phyloP scores from a whole-genome alignment of 2,113 vertebrate species.

The Toxotes chatareus region DNA sequence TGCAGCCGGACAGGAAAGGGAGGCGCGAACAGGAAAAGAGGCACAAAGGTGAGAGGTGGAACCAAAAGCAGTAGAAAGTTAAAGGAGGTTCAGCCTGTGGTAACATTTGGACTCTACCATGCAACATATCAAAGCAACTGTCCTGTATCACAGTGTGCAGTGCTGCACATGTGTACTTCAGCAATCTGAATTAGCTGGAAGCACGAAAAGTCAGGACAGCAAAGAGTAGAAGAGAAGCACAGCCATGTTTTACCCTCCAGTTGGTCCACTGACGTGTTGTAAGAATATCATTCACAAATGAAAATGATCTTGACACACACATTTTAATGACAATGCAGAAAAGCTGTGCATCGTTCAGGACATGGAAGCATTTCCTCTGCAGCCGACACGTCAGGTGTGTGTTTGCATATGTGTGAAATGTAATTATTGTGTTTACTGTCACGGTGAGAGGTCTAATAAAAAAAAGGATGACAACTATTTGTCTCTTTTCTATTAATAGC shows the following conservation, averaged over 20 bases:
- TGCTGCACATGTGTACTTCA: conserved; percentile 29
- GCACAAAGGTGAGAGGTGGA: conserved; percentile 59
- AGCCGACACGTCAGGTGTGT: neutral
- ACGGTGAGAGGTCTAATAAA: conserved; percentile 26
- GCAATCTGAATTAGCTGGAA: conserved; percentile 26
- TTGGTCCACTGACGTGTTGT: neutral
- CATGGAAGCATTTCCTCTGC: conserved; percentile 24
- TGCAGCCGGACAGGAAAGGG: conserved; percentile 74
- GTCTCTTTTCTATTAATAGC: conserved; percentile 14
- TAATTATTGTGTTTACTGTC: conserved; percentile 15
- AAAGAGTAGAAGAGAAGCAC: conserved; percentile 22
- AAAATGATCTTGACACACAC: conserved; percentile 18
- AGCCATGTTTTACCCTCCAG: conserved; percentile 23
- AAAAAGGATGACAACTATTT: conserved; percentile 10
- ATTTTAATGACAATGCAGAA: conserved; percentile 17
- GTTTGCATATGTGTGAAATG: conserved; percentile 5
- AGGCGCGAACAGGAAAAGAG: conserved; percentile 58
- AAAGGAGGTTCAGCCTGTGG: conserved; percentile 45
- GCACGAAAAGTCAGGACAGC: conserved; percentile 36
- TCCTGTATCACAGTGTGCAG: conserved; percentile 39
- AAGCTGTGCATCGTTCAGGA: conserved; percentile 25
- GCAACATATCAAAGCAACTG: conserved; percentile 51
- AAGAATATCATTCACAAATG: conserved; percentile 14
- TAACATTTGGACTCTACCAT: conserved; percentile 56
- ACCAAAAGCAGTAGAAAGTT: conserved; percentile 49